phyloP scores from a whole-genome alignment of 2,888 invertebrate genomes.

The Sesia bembeciformis region DNA sequence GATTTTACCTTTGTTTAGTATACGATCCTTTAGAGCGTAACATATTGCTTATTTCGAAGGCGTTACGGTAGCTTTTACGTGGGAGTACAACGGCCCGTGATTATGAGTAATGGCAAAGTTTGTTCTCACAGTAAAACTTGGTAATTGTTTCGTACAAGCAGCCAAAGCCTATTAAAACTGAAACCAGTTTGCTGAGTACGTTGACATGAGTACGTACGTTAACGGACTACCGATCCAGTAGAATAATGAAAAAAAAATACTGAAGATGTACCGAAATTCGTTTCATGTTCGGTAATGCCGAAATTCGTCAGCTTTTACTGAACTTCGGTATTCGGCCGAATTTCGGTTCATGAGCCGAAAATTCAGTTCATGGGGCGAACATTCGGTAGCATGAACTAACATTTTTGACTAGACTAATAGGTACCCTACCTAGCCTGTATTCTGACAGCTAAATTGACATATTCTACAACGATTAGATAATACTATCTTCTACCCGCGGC shows the following conservation, averaged over 20 bases:
- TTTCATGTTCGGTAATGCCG: no score
- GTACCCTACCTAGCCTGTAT: no score
- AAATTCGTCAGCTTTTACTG: no score
- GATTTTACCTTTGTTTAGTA: neutral
- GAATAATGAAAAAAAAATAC: neutral
- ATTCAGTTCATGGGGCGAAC: no score
- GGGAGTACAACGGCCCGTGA: slow-evolving; percentile 23
- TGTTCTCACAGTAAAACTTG: slow-evolving; percentile 37
- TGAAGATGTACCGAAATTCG: no score
- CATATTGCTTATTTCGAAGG: slow-evolving; percentile 7
- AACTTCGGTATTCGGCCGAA: no score
- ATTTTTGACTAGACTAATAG: no score
- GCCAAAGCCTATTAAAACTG: slow-evolving; percentile 29
- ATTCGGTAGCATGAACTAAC: no score
- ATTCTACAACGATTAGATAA: no score
- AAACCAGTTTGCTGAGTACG: slow-evolving; percentile 21
- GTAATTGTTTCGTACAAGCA: slow-evolving; percentile 36
- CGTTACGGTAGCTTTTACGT: slow-evolving; percentile 16
- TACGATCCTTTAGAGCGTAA: neutral
- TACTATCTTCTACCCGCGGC: no score
- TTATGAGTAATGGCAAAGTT: slow-evolving; percentile 27
- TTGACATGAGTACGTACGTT: slow-evolving; percentile 6
- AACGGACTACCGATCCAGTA: slow-evolving; percentile 13
- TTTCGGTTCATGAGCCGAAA: no score
- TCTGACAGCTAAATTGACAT: no score